Conservation (phyloP, 1,140 invertebrate genomes). For the Drosophila paulistorum region DNA sequence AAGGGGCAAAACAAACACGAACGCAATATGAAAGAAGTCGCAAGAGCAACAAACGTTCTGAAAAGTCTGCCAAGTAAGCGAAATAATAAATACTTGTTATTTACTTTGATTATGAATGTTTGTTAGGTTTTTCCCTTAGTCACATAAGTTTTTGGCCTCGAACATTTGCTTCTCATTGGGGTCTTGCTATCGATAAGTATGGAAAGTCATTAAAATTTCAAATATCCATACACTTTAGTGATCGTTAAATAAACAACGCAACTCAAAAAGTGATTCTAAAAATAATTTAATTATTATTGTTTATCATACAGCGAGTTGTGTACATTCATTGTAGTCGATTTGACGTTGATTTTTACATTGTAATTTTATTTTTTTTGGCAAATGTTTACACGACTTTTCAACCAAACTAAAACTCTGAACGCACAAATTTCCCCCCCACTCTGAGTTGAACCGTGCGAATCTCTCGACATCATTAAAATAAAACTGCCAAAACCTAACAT, state of each 20-base stretch:
- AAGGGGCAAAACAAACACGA: conserved; percentile 66
- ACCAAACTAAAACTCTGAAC: neutral
- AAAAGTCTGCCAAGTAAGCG: conserved; percentile 75
- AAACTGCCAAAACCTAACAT: conserved; percentile 38
- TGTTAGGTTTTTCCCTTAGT: neutral
- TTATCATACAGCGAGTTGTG: conserved; percentile 53
- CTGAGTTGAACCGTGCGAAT: neutral
- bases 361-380: conserved; percentile 21
- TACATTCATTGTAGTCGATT: conserved; percentile 44
- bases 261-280: conserved; percentile 42
- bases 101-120: neutral
- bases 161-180: conserved; percentile 52
- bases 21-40: conserved; percentile 76
- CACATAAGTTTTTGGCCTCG: too few relatives aligned
- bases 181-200: conserved; percentile 50
- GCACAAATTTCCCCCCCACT: neutral
- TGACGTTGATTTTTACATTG: conserved; percentile 58
- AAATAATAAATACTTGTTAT: conserved; percentile 1
- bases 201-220: conserved; percentile 68
- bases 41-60: conserved; percentile 73
- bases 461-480: conserved; percentile 39
- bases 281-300: conserved; percentile 64
- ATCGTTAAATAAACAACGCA: conserved; percentile 71
- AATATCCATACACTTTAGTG: conserved; percentile 68
- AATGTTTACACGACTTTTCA: conserved; percentile 51